Conservation (phyloP, 2,888 invertebrate species). For the Agonum fuliginosum region DNA sequence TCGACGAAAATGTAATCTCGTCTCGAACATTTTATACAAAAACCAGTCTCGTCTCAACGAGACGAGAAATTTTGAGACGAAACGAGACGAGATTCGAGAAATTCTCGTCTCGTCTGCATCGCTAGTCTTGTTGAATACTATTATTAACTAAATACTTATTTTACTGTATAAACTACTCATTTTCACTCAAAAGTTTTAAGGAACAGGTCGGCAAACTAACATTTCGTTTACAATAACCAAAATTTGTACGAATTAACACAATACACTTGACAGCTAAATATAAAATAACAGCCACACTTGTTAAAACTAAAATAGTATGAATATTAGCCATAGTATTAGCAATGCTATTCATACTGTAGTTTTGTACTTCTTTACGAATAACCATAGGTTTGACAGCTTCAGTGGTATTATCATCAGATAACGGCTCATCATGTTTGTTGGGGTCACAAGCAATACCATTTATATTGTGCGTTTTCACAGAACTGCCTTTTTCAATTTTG, state of each 20-base stretch:
- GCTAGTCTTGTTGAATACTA: too few species aligned
- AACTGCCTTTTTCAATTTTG: background rate
- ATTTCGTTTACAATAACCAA: background rate
- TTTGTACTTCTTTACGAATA: background rate
- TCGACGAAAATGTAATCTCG: too few species aligned
- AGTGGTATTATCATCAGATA: background rate
- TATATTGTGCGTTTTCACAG: background rate
- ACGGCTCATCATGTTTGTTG: background rate
- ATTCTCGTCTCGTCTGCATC: too few species aligned
- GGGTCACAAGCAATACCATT: slow-evolving; percentile 23
- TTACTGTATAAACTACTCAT: background rate
- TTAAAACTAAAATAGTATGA: background rate
- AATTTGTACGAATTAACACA: background rate
- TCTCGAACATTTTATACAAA: too few species aligned
- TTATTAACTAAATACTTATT: background rate
- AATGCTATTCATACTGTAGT: background rate
- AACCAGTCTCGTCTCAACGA: too few species aligned
- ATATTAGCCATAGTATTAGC: background rate
- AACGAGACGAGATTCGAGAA: too few species aligned
- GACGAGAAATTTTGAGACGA: too few species aligned
- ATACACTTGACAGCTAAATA: background rate
- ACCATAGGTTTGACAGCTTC: background rate
- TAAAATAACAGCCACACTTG: slow-evolving; percentile 1
- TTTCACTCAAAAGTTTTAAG: slow-evolving; percentile 18
- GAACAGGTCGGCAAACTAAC: background rate